These are phyloP conservation scores for Pollicipes pollicipes DNA, from an alignment of 1,140 invertebrate species.

Conservation along the genomic window DNA sequence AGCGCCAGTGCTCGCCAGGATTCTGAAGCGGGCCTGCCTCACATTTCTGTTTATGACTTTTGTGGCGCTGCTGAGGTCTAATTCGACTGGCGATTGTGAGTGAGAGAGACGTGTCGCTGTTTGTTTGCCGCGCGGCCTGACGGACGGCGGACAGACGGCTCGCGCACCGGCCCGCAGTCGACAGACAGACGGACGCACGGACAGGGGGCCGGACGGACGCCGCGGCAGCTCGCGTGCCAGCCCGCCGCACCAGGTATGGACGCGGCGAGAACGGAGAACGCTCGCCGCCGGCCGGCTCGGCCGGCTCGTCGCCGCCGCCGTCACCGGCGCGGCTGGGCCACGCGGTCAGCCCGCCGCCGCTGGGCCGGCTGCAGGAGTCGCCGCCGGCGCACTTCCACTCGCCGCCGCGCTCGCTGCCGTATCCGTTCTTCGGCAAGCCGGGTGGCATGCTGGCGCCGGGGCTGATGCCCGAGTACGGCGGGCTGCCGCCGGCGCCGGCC, in stretches of 20 bases:
- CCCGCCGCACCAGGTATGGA: background rate
- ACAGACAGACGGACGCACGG: background rate
- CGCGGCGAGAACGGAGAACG: background rate
- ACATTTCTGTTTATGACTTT: background rate
- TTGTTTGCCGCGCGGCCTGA: background rate
- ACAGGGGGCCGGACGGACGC: too few species aligned
- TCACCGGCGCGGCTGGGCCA: too few species aligned
- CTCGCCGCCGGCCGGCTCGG: background rate
- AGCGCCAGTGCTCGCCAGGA: background rate
- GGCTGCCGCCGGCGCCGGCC: background rate
- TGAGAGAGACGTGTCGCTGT: background rate
- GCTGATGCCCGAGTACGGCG: background rate
- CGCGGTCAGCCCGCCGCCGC: background rate
- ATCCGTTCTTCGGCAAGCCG: background rate
- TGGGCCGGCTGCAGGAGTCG: background rate
- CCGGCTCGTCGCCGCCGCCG: background rate
- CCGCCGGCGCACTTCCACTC: background rate
- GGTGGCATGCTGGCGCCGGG: background rate
- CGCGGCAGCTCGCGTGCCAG: too few species aligned
- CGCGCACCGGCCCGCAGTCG: background rate
- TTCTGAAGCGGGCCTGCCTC: conserved; percentile 1
- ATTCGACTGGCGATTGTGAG: conserved; percentile 1
- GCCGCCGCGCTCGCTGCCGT: background rate
- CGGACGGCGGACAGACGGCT: background rate
- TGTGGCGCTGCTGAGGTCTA: background rate